These are phyloP conservation scores for Wasmannia auropunctata DNA, from an alignment of 1,140 invertebrate genomes.

Conservation along the genomic window DNA sequence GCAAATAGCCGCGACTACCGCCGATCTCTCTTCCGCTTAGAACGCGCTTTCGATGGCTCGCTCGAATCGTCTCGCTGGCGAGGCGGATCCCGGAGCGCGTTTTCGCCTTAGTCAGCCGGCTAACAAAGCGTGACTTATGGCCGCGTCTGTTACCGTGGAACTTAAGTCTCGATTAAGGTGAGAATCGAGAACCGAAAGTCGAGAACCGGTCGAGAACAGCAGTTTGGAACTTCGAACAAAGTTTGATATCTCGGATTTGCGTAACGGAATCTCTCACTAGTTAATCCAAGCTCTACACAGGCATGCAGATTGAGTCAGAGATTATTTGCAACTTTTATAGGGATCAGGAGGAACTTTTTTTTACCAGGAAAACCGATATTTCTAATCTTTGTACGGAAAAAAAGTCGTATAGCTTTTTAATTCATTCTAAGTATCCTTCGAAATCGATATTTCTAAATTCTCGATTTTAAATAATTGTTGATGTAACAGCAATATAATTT, in stretches of 20 bases:
- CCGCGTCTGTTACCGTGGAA: constrained; percentile 13
- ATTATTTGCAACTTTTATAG: background rate
- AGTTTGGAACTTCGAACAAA: constrained; percentile 18
- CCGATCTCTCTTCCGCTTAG: constrained; percentile 26
- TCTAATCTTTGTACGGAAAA: background rate
- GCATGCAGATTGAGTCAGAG: background rate
- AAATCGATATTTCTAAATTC: background rate
- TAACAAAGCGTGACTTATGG: constrained; percentile 56
- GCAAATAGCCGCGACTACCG: constrained; percentile 42
- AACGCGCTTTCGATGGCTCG: constrained; percentile 20
- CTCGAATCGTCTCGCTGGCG: background rate
- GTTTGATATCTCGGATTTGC: constrained; percentile 27
- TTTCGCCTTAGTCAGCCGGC: constrained; percentile 39
- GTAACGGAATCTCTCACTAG: constrained; percentile 2
- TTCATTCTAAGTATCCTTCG: background rate
- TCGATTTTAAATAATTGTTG: background rate
- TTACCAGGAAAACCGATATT: too few species aligned
- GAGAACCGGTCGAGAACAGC: background rate
- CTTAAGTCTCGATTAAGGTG: constrained; percentile 8
- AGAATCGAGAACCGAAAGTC: too few species aligned
- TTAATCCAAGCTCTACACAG: too few species aligned
- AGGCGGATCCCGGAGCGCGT: background rate
- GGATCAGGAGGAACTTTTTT: background rate
- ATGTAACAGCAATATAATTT: background rate
- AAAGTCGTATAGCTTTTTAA: background rate